phyloP scores from a whole-genome alignment of 2,797 vertebrate genomes.

The Nyctalus aviator region DNA sequence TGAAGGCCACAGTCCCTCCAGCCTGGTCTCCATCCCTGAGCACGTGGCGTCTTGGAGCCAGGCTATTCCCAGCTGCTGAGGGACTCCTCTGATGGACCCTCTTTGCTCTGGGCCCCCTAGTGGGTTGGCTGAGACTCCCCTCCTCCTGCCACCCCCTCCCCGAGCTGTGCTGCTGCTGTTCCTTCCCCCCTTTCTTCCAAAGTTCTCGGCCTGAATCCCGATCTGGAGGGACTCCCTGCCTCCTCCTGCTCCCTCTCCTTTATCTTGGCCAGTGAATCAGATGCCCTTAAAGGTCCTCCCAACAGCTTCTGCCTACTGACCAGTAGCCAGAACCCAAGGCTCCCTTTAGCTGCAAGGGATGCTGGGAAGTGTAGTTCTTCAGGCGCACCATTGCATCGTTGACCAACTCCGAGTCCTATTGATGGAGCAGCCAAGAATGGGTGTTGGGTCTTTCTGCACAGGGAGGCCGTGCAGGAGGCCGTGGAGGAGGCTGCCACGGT shows the following conservation, averaged over 20 bases:
- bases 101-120: not conserved
- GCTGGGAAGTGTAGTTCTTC: not conserved
- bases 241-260: not conserved
- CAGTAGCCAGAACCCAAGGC: not conserved
- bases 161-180: not conserved
- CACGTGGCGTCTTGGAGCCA: not conserved
- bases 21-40: not conserved
- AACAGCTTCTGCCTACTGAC: not conserved
- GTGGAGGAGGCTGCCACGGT: not conserved
- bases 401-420: not conserved
- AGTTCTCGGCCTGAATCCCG: not conserved
- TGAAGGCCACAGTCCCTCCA: not conserved
- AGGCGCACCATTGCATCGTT: accelerated
- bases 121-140: too few relatives aligned
- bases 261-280: not conserved
- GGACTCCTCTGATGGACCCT: not conserved
- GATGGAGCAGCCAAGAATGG: not conserved
- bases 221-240: not conserved
- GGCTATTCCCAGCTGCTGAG: not conserved
- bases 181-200: not conserved
- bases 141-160: too few relatives aligned
- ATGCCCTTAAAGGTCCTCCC: not conserved
- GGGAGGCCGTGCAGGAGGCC: not conserved
- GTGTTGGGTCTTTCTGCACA: not conserved
- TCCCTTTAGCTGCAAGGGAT: not conserved